Evolutionary conservation across 2,797 vertebrate genomes (phyloP).

Genomic region (Myotis planiceps): DNA sequence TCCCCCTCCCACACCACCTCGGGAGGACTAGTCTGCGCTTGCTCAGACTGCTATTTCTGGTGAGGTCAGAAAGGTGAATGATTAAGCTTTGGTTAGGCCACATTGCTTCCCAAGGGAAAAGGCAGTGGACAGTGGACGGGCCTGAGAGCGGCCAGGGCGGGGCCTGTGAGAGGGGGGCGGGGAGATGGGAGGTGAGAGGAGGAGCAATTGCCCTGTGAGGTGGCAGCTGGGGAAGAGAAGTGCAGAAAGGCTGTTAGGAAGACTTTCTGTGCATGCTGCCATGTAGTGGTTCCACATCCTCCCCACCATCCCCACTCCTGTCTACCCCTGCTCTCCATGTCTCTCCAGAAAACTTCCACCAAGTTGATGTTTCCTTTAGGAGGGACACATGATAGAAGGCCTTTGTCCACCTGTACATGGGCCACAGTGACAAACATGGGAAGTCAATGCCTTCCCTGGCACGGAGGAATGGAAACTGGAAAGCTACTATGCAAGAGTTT

Average conservation of each 20-base stretch:
- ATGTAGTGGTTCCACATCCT: rapidly evolving
- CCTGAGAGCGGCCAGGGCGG: rapidly evolving
- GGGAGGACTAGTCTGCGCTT: neutral
- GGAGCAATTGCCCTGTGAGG: rapidly evolving
- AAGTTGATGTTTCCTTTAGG: neutral
- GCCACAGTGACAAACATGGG: neutral
- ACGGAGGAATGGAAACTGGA: neutral
- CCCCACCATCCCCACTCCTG: rapidly evolving
- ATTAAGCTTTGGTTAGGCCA: neutral
- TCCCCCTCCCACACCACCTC: neutral
- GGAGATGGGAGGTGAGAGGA: rapidly evolving
- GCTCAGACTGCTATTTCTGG: neutral
- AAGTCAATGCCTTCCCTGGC: rapidly evolving
- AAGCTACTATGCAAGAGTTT: neutral
- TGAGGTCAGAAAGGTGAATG: neutral
- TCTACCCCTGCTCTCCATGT: neutral
- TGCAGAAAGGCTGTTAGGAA: neutral
- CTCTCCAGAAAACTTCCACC: neutral
- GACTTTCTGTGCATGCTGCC: rapidly evolving
- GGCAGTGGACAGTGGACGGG: rapidly evolving
- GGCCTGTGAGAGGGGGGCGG: neutral
- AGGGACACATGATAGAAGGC: too few relatives aligned
- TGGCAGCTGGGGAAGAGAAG: neutral
- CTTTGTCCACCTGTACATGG: rapidly evolving
- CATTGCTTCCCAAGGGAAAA: neutral